Evolutionary conservation across 2,797 vertebrate species (phyloP), one percentile per base, ranked within the genome.

Genomic region (Melanotaenia boesemani): DNA sequence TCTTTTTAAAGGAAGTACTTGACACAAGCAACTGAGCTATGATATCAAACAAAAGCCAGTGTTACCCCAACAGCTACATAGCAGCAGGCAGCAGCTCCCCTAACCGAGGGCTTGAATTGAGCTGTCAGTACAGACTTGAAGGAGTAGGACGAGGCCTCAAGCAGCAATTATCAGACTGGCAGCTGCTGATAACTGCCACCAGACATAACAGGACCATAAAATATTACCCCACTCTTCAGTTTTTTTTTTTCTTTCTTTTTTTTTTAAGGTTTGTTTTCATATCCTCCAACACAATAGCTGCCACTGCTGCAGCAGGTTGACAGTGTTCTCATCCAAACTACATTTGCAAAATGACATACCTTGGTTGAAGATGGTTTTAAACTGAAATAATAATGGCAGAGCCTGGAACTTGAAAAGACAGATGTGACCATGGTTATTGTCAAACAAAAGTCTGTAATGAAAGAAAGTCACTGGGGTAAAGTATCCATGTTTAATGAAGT

Each of bases 141-240:
- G 83, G 74, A 91, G 77, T 71, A 86, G 82, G 76, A 70, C 63
- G 65, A 70, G 70, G 89, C 92, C 85, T 81, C 74, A 34, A 91
- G 92, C 89, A 81, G 86, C 90, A 92, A 93, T 93, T 92, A 93
- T 89, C 90, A 87, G 88, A 93, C 83, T 92, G 89, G 88, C 91
- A 93, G 91, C 89, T 90, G 89, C 92, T 92, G 88, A 92, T 92
- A 92, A 91, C 89, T 92, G 90, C 89, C 90, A 92, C 79, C 83
- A 91, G 90, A 92, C 89, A 88, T 91, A 92, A 91, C 82, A 88
- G 84, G 50, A 70, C 78, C 39, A 67, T 89, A 85, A 92, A 87
- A 91, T 88, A 91, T 89, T 82, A 81, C 77, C 81, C 68, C 61
- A 77, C 80, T 82, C 39, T 2, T 6, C 76, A 85, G 36, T 34